Conservation (phyloP, 2,113 vertebrate species). For the Corythornis cristatus region DNA sequence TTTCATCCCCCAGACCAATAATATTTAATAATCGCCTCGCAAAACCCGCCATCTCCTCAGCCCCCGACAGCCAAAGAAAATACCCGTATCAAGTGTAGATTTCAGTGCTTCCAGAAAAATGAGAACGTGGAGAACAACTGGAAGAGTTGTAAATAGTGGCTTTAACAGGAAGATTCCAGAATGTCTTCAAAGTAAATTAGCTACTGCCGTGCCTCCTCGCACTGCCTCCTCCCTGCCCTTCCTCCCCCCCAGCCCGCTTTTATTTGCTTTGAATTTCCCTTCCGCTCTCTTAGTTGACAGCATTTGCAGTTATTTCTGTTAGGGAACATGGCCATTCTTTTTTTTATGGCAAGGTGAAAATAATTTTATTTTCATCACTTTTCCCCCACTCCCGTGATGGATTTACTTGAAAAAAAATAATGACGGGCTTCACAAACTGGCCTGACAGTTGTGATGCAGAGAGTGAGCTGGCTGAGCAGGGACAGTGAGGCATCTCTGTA, state of each 20-base stretch:
- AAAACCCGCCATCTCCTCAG: neutral
- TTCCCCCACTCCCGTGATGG: constrained; percentile 75
- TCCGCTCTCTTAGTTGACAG: constrained; percentile 43
- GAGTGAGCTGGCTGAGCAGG: constrained; percentile 79
- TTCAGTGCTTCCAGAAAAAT: constrained; percentile 14
- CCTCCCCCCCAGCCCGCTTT: constrained; percentile 66
- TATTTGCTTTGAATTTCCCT: constrained; percentile 62
- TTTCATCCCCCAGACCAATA: constrained; percentile 12
- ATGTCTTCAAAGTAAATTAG: constrained; percentile 70
- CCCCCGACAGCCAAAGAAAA: constrained; percentile 34
- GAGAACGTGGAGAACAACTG: neutral
- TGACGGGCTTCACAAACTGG: constrained; percentile 82
- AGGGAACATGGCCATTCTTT: constrained; percentile 76
- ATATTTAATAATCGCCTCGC: constrained; percentile 12
- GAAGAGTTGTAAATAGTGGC: constrained; percentile 19
- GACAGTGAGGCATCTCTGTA: constrained; percentile 81
- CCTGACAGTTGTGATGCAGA: constrained; percentile 82
- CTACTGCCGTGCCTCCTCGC: constrained; percentile 67
- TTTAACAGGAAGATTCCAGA: constrained; percentile 60
- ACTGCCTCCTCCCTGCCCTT: constrained; percentile 70
- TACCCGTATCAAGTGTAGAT: neutral
- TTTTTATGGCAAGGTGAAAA: constrained; percentile 86
- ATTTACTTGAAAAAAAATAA: constrained; percentile 84
- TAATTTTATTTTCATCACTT: constrained; percentile 87
- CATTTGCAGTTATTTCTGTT: constrained; percentile 73